Evolutionary conservation across 2,113 vertebrate species (phyloP).

Genomic region (Lophura nycthemera): DNA sequence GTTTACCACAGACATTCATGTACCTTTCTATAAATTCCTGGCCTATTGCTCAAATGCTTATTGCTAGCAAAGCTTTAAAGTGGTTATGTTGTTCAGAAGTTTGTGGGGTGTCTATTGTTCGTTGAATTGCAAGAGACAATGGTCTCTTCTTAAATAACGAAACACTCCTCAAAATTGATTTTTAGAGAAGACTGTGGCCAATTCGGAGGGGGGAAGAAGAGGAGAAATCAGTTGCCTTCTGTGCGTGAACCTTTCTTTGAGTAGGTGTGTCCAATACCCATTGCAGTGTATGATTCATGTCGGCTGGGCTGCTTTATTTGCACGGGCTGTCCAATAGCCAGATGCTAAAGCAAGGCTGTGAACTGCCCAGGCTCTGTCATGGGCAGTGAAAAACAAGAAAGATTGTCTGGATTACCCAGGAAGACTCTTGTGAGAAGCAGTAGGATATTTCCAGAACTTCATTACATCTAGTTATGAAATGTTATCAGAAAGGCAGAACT

Average conservation of each 20-base stretch:
- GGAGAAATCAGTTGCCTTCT: background rate
- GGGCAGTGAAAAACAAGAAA: background rate
- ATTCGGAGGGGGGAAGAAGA: background rate
- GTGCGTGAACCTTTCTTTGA: background rate
- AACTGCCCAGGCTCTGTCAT: background rate
- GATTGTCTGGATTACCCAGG: background rate
- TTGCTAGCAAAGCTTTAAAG: background rate
- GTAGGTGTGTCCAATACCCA: accelerated
- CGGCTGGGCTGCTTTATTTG: background rate
- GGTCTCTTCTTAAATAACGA: background rate
- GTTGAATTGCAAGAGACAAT: background rate
- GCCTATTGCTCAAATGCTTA: background rate
- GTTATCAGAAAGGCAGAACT: background rate
- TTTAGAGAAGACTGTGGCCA: background rate
- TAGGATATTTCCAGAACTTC: background rate
- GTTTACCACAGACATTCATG: background rate
- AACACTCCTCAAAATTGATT: background rate
- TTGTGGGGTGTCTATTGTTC: background rate
- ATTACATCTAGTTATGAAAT: background rate
- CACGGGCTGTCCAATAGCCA: background rate
- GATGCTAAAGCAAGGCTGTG: background rate
- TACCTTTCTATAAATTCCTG: background rate
- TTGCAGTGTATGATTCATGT: background rate
- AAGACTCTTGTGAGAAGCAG: background rate
- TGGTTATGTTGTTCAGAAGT: background rate